These are phyloP conservation scores for Coendou prehensilis DNA, from an alignment of 2,797 vertebrate genomes.

Conservation along the genomic window DNA sequence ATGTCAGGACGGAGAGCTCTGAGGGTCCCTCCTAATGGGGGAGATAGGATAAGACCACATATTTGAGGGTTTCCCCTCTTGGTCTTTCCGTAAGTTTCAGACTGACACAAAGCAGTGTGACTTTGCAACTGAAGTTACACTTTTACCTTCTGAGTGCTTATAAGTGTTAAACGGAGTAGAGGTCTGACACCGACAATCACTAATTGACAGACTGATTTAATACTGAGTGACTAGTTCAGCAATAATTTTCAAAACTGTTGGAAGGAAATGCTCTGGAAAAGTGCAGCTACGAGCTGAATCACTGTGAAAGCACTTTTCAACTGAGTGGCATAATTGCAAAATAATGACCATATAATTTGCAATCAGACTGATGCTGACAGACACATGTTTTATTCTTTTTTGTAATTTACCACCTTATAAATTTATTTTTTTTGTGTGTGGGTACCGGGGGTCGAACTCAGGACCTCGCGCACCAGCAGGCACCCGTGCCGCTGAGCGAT, in stretches of 20 bases:
- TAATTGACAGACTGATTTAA: constrained; percentile 81
- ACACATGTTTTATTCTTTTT: constrained; percentile 79
- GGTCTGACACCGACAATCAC: not conserved
- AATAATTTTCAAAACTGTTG: constrained; percentile 75
- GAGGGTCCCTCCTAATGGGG: not conserved
- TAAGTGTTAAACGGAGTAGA: constrained; percentile 21
- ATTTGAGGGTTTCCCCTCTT: not conserved
- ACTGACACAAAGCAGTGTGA: not conserved
- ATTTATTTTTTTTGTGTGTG: constrained; percentile 9
- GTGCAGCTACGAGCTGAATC: constrained; percentile 22
- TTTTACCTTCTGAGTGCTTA: not conserved
- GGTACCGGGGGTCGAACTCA: too few relatives aligned
- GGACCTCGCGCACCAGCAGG: too few relatives aligned
- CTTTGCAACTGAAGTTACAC: constrained; percentile 14
- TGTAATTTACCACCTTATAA: constrained; percentile 74
- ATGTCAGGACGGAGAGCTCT: not conserved
- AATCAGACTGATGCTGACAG: constrained; percentile 73
- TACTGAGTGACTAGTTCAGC: constrained; percentile 65
- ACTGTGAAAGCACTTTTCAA: constrained; percentile 52
- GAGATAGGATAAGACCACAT: not conserved
- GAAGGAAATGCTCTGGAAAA: constrained; percentile 65
- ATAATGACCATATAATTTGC: constrained; percentile 76
- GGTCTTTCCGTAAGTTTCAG: not conserved
- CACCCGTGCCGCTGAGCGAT: too few relatives aligned
- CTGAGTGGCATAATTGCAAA: constrained; percentile 82